These are phyloP conservation scores for Drosophila nr. medialis DNA, from an alignment of 2,888 invertebrate species.

Conservation along the genomic window DNA sequence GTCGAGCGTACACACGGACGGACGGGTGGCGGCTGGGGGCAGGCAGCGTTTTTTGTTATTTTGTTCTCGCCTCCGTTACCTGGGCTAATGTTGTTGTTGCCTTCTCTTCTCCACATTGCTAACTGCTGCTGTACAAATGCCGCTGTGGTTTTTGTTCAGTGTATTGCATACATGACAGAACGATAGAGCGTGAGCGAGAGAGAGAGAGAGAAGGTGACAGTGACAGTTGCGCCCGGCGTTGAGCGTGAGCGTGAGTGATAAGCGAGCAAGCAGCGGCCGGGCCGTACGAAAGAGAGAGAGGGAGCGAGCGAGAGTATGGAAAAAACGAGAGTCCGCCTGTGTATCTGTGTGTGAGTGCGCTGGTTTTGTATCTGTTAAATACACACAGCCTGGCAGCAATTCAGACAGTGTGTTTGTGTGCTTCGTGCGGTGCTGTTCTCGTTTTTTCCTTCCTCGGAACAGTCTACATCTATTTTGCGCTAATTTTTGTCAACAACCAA, in stretches of 20 bases:
- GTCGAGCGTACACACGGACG: not conserved
- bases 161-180: slow-evolving; percentile 52
- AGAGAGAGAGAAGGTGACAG: slow-evolving; percentile 17
- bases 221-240: slow-evolving; percentile 33
- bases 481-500: slow-evolving; percentile 76
- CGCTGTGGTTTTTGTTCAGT: slow-evolving; percentile 72
- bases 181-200: slow-evolving; percentile 33
- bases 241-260: slow-evolving; percentile 52
- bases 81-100: slow-evolving; percentile 69
- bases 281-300: slow-evolving; percentile 25
- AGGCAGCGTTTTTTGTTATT: slow-evolving; percentile 49
- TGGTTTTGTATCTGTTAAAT: slow-evolving; percentile 72
- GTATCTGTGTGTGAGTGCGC: slow-evolving; percentile 17
- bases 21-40: slow-evolving; percentile 28
- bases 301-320: slow-evolving; percentile 24
- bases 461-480: slow-evolving; percentile 69
- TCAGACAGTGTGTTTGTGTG: slow-evolving; percentile 82
- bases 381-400: slow-evolving; percentile 73
- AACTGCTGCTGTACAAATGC: slow-evolving; percentile 76
- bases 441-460: slow-evolving; percentile 63
- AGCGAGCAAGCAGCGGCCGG: slow-evolving; percentile 47
- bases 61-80: slow-evolving; percentile 55
- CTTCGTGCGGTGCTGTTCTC: slow-evolving; percentile 82
- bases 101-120: slow-evolving; percentile 75
- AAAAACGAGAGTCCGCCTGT: slow-evolving; percentile 43